Percentiles rank a stretch among this genome's conserved stretches.
phyloP scores from a whole-genome alignment of 2,113 vertebrate genomes.

The Oxygymnocypris stewartii region DNA sequence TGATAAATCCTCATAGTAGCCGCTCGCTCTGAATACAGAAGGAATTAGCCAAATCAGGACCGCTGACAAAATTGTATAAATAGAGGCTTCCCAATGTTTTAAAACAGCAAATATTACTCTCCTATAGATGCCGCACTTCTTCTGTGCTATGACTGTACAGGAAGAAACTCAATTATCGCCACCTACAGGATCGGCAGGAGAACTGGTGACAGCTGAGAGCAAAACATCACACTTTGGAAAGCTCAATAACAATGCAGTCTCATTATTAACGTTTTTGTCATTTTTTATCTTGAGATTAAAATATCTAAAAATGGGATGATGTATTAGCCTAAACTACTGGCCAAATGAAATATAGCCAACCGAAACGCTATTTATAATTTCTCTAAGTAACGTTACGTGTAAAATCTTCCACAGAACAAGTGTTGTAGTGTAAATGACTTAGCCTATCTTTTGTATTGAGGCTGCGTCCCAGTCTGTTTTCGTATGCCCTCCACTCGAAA shows the following conservation, averaged over 20 bases:
- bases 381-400: not conserved
- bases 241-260: not conserved
- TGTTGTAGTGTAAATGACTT: not conserved
- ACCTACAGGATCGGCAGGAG: not conserved
- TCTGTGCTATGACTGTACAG: not conserved
- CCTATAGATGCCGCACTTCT: not conserved
- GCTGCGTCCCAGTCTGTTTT: no score
- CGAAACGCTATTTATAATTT: not conserved
- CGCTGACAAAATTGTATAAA: not conserved
- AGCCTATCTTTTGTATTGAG: no score
- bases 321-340: not conserved
- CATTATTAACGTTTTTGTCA: not conserved
- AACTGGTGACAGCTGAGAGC: not conserved
- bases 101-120: not conserved
- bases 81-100: not conserved
- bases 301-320: not conserved
- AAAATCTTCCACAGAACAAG: not conserved
- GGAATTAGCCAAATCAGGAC: not conserved
- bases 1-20: conserved; percentile 67
- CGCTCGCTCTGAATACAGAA: not conserved
- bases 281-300: not conserved
- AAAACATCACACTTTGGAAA: not conserved
- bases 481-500: no score
- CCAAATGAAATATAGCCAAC: not conserved
- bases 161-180: not conserved